Conservation (phyloP, 2,113 vertebrate genomes). For the Ptilonorhynchus violaceus region DNA sequence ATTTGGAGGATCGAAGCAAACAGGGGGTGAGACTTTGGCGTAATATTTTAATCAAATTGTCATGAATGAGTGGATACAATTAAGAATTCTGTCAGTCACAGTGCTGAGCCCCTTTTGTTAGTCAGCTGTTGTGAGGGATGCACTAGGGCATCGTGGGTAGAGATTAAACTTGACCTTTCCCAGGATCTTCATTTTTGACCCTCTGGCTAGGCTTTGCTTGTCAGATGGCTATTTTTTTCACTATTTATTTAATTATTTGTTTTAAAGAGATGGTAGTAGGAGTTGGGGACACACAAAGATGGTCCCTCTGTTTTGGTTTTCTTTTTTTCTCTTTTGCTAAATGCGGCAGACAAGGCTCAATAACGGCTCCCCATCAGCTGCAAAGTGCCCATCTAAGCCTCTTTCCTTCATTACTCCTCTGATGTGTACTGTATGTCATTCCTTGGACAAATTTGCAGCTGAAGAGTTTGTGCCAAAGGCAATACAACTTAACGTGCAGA, state of each 20-base stretch:
- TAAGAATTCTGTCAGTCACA: conserved; percentile 99
- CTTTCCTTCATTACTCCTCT: conserved; percentile 31
- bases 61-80: conserved; percentile 99
- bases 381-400: background rate
- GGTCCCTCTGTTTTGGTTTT: background rate
- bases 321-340: background rate
- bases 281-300: conserved; percentile 8
- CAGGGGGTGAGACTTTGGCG: conserved; percentile 96
- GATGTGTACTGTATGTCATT: background rate
- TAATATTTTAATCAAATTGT: conserved; percentile 99
- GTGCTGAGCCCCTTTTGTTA: conserved; percentile 86
- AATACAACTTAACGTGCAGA: conserved; percentile 33
- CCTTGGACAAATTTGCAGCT: conserved; percentile 47
- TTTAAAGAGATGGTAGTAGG: background rate
- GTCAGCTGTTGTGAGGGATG: conserved; percentile 78
- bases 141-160: conserved; percentile 64
- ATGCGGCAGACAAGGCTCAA: background rate
- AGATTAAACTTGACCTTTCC: conserved; percentile 83
- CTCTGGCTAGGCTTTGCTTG: conserved; percentile 66
- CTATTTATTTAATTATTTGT: background rate
- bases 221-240: conserved; percentile 57
- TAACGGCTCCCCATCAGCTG: background rate
- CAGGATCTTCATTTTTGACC: conserved; percentile 75
- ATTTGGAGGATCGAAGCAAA: conserved; percentile 98
- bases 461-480: conserved; percentile 58